Evolutionary conservation across 2,113 vertebrate species (phyloP), one percentile per base, ranked within the genome.

Genomic region (Campylomormyrus numenius): DNA sequence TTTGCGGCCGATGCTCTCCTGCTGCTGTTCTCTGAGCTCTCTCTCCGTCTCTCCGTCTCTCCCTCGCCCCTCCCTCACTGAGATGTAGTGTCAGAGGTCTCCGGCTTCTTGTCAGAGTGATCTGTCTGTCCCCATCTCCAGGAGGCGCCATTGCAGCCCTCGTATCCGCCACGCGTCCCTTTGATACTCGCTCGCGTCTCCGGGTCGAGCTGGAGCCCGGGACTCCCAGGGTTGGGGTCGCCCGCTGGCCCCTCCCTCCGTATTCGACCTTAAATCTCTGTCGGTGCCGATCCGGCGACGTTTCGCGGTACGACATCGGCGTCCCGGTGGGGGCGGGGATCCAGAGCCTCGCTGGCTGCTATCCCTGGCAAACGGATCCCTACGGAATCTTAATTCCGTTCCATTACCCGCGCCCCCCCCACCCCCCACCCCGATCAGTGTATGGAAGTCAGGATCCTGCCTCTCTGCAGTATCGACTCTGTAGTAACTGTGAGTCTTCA

Each of bases 121-220:
- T 94, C 94, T 95, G 95, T 95, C 96, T 96, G 95, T 96, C 96
- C 94, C 94, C 95, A 93, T 93, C 92, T 90, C 92, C 94, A 92
- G 93, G 94, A 93, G 94, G 94, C 91, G 93, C 15, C 27, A 11
- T 88, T 93, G 94, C 93, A 96, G 96, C 95, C 94, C 92, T 92
- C 95, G 95, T 96, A 95, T 95, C 95, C 96, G 95, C 95, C 94
- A 95, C 95, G 95, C 95, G 95, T 95, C 95, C 94, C 94, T 96
- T 95, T 95, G 96, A 95, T 95, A 95, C 94, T 94, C 95, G 94
- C 95, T 94, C 94, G 94, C 92, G 19, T 27, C 6, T 39, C 74
- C 15, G 35, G 74, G 74, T 77, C 0, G 31, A 74, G 80, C 80
- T 0, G 77, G 39, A 21, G 13, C 27, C 66, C 27, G 9, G 27